phyloP scores from a whole-genome alignment of 2,113 vertebrate species.

The Pluvianellus socialis region DNA sequence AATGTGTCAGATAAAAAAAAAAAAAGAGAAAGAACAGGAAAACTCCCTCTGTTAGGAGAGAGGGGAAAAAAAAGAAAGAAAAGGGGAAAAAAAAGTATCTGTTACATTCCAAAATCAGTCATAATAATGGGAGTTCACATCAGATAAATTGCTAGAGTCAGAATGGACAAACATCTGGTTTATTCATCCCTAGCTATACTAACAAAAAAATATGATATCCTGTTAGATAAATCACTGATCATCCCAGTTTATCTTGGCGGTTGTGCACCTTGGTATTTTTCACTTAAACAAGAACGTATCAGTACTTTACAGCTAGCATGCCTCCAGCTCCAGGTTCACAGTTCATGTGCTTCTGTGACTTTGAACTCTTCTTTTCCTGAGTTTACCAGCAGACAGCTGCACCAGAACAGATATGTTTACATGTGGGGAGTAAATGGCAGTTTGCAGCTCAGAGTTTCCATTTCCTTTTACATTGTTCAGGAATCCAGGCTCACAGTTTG shows the following conservation, averaged over 20 bases:
- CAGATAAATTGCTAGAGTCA: conserved; percentile 26
- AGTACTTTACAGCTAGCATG: conserved; percentile 27
- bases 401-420: conserved; percentile 61
- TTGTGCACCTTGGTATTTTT: conserved; percentile 27
- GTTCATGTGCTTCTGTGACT: conserved; percentile 59
- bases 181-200: conserved; percentile 25
- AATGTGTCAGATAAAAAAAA: not conserved
- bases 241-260: conserved; percentile 45
- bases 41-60: not conserved
- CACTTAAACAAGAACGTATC: conserved; percentile 13
- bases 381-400: conserved; percentile 67
- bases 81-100: not conserved
- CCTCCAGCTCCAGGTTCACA: conserved; percentile 48
- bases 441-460: conserved; percentile 55
- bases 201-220: conserved; percentile 52
- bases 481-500: not conserved
- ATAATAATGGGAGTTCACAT: conserved; percentile 21
- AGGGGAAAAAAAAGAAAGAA: not conserved
- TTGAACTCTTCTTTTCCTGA: conserved; percentile 64
- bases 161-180: conserved; percentile 50
- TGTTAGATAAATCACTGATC: conserved; percentile 35
- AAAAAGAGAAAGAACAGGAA: conserved; percentile 22
- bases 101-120: conserved; percentile 17
- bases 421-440: conserved; percentile 42
- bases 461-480: conserved; percentile 67